Percentiles rank a stretch among this genome's conserved stretches.
Conservation (phyloP, 2,113 vertebrate genomes). For the Carollia perspicillata region DNA sequence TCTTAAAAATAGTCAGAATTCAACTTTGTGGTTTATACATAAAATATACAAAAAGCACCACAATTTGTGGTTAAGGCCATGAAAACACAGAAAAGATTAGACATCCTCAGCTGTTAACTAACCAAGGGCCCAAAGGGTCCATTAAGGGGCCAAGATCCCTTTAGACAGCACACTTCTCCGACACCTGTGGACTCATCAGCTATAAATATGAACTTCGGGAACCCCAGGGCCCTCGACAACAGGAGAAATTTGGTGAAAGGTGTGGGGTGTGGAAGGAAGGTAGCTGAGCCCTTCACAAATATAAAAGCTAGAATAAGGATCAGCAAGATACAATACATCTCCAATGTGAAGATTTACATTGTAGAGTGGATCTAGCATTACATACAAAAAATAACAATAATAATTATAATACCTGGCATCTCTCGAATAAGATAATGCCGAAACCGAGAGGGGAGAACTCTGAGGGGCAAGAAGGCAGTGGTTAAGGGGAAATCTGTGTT, state of each 20-base stretch:
- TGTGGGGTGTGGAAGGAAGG: constrained; percentile 31
- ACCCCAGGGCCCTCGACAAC: constrained; percentile 65
- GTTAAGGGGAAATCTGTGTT: constrained; percentile 49
- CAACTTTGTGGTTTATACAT: constrained; percentile 96
- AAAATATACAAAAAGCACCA: constrained; percentile 94
- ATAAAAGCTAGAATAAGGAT: constrained; percentile 53
- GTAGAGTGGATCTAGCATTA: constrained; percentile 41
- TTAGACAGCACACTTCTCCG: constrained; percentile 72
- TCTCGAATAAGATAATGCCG: constrained; percentile 42
- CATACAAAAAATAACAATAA: neutral
- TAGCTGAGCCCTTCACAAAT: constrained; percentile 56
- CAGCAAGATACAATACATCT: constrained; percentile 66
- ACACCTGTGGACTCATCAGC: constrained; percentile 72
- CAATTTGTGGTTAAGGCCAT: constrained; percentile 87
- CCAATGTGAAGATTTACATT: constrained; percentile 78
- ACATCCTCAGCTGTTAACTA: constrained; percentile 81
- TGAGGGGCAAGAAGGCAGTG: neutral
- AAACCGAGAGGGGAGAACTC: neutral
- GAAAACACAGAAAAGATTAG: constrained; percentile 81
- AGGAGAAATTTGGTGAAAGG: constrained; percentile 54
- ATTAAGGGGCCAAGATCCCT: constrained; percentile 59
- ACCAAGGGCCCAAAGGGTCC: constrained; percentile 64
- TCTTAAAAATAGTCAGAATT: constrained; percentile 98
- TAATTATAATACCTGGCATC: neutral
- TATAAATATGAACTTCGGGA: constrained; percentile 74